Base-by-base conservation (phyloP, 2,888 invertebrate genomes). In the Zelleria hepariella region DNA sequence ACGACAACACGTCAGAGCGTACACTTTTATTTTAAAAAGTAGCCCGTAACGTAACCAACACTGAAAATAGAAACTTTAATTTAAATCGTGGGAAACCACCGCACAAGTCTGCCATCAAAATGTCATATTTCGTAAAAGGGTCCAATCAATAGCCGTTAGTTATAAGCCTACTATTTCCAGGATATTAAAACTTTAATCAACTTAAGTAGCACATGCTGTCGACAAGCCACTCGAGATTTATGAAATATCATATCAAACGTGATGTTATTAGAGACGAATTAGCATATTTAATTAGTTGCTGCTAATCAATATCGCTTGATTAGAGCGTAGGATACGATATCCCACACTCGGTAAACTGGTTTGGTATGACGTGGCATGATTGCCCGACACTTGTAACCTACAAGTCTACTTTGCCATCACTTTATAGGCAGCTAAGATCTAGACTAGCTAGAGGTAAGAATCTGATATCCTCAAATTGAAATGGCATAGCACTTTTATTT, bases 301-400 rank as follows among this genome's bases (percentile, higher is more conserved):
- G 54, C 48, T 62, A 62, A 61, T 62, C 59, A 58, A 60, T 62
- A 62, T 59, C 58, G 57, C 57, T 48, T 59, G 58, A 42, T 42
- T 42, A 42, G 32, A 42, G 32, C 15, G 32, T 42, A 42, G 32
- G 32, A 42, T 15, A 1, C 32, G 32, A 42, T 42, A 42, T 15
- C 32, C 32, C 32, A 42, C 32, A 4, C 32, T 42, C 32, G 32
- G 32, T 10, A 5, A 42, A 42, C 32, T 42, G 32, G 32, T 42
- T 42, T 10, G 15, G 15, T 42, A 42, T 42, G 15, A 42, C 32
- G 10, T 4, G 32, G 32, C 32, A 4, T 42, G 32, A 42, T 15
- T 15, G 32, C 15, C 1, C 2, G 32, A 10, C 32, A 15, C 15
- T 42, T 42, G 32, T 10, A 42, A 15, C 32, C 15, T 4, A 42